Base-by-base conservation (phyloP, 2,888 invertebrate species). In the Phragmatobia fuliginosa region DNA sequence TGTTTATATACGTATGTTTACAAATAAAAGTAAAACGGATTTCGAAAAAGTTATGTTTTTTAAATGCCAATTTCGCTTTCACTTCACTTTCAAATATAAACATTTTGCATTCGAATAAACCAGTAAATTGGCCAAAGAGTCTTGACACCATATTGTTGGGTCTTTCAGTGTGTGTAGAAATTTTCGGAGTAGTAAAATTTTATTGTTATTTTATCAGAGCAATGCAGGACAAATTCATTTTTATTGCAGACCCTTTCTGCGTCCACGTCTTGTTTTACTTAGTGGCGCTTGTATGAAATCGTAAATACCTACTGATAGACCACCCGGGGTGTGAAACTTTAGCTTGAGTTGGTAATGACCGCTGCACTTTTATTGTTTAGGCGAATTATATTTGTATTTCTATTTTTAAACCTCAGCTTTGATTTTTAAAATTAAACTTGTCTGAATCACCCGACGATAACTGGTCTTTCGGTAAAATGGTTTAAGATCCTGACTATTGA, bases 231-330 rank as follows among this genome's bases (percentile, higher is more conserved):
- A 58, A 70, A 56, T 59, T 63, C 31, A 21, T 31, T 66, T 70
- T 70, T 67, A 70, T 67, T n/a, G 63, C 66, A 49, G 62, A 45
- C 63, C 66, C 36, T 67, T 70, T 63, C 70, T 63, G 62, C 66
- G 58, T 67, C 33, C 60, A 41, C 41, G 32, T 32, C 16, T 52
- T 52, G 52, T 66, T 45, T 33, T 62, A 36, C 56, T 62, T 61
- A n/a, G 14, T 31, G 58, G 66, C 31, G n/a, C 25, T 60, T 11
- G 32, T 61, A 16, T 65, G 25, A 38, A 67, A 28, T 38, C 62
- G 62, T 62, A 67, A 61, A 67, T 67, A 36, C 49, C 41, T 32
- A 18, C 45, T 66, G 45, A 45, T 49, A 36, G 67, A 62, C 66
- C 59, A 60, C 65, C 65, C 65, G 10, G 31, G 58, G 58, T 31